Base-by-base conservation (phyloP, 2,888 invertebrate species). In the Lutraria lutraria region DNA sequence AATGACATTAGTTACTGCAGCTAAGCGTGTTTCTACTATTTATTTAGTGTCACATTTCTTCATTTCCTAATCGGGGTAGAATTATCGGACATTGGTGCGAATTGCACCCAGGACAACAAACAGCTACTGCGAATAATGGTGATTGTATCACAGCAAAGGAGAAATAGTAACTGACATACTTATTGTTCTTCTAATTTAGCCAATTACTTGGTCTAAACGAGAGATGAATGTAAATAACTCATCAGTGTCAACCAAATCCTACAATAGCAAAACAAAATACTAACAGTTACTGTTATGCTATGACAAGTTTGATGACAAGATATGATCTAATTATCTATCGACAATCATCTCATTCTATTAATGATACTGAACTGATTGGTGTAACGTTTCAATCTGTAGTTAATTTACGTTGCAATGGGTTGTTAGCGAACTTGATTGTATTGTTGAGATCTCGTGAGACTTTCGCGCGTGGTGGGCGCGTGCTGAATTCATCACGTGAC, bases 41-140 rank as follows among this genome's bases (percentile, higher is more conserved):
- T 87, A 87, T 84, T 89, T 87, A 90, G 90, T 90, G 90, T 90
- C 90, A 90, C 90, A 87, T 87, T 90, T 86, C 90, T 86, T 81
- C 81, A 90, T 81, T 79, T 83, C 52, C 80, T 87, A 86, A 87
- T 89, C 89, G 68, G 19, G 63, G 60, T 21, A 21, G 83, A 85
- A 88, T 88, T 88, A 88, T 86, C 72, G 60, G 43, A 34, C 85
- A 56, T 60, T 13, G 54, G 43, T 85, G 63, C 68, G 31, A 29
- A 60, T 19, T 60, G 31, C 29, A 53, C 19, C 54, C n/a, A 84
- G 29, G 76, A 72, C 63, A 53, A 29, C 84, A 53, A 81, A 52
- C 53, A 76, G 52, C 84, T 72, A 72, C 76, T 53, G 29, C 16
- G 72, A 43, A 13, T 76, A 72, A 19, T 54, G 76, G 29, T 76